Evolutionary conservation across 2,113 vertebrate species (phyloP).

Genomic region (Platanista minor): DNA sequence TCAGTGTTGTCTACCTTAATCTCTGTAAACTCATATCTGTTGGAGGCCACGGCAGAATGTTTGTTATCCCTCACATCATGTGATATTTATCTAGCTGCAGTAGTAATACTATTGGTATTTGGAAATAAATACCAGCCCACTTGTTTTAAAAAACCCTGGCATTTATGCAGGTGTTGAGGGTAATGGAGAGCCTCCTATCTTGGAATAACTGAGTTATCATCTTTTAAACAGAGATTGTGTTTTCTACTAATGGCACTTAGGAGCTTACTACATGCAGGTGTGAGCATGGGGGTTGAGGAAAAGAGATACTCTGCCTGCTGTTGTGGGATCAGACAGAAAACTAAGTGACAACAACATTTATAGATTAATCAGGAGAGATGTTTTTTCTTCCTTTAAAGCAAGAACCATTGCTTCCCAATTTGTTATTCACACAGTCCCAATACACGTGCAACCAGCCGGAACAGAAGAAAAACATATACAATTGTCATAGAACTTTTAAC

Average conservation of each 20-base stretch:
- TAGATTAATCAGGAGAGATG: not conserved
- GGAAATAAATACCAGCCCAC: conserved; percentile 60
- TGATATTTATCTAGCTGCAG: conserved; percentile 82
- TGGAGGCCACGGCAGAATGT: conserved; percentile 64
- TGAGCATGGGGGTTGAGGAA: not conserved
- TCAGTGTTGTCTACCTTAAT: conserved; percentile 73
- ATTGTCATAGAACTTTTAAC: not conserved
- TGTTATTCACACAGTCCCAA: not conserved
- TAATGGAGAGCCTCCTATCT: conserved; percentile 52
- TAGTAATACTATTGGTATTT: conserved; percentile 72
- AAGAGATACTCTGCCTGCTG: not conserved
- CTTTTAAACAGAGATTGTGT: conserved; percentile 63
- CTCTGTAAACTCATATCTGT: conserved; percentile 77
- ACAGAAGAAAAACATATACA: not conserved
- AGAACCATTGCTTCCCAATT: conserved; percentile 14
- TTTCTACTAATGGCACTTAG: conserved; percentile 41
- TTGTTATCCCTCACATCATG: conserved; percentile 72
- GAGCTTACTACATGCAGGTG: not conserved
- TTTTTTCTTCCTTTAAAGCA: not conserved
- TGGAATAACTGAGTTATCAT: conserved; percentile 57
- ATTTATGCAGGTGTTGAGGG: conserved; percentile 75
- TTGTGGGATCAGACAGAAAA: not conserved
- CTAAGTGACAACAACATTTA: not conserved
- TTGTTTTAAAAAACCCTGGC: conserved; percentile 55
- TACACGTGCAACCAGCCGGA: not conserved